phyloP scores from a whole-genome alignment of 53 echinoderm and acorn worm species.

The Actinopyga echinites region DNA sequence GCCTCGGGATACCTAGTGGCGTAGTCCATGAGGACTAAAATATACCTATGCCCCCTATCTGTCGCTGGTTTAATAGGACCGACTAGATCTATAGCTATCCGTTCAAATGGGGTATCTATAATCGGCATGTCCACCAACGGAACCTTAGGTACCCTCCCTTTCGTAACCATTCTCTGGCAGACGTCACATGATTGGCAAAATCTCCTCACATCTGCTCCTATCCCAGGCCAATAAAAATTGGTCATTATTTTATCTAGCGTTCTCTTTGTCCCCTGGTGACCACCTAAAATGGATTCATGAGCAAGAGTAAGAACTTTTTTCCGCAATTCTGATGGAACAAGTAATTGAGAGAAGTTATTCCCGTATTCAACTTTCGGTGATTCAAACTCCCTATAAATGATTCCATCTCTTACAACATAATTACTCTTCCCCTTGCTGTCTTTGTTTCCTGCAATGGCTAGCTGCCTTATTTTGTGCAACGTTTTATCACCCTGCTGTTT shows the following conservation, averaged over 20 bases:
- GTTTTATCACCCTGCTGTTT: neutral
- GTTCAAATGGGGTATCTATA: constrained; percentile 32
- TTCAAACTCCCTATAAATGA: constrained; percentile 24
- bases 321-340: constrained; percentile 28
- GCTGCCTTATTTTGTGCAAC: constrained; percentile 11
- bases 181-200: constrained; percentile 50
- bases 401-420: neutral
- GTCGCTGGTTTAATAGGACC: constrained; percentile 53
- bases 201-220: constrained; percentile 34
- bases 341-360: constrained; percentile 7
- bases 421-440: neutral
- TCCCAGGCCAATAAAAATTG: constrained; percentile 49
- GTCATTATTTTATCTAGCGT: constrained; percentile 46
- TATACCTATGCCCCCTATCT: constrained; percentile 44
- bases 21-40: constrained; percentile 45
- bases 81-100: constrained; percentile 53
- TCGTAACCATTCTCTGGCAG: constrained; percentile 40
- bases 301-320: neutral
- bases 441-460: constrained; percentile 2
- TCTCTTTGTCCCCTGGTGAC: constrained; percentile 41
- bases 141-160: constrained; percentile 52
- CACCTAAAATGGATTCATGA: constrained; percentile 45
- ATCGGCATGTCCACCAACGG: constrained; percentile 31
- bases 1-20: constrained; percentile 61
- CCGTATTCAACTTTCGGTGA: constrained; percentile 11